These are phyloP conservation scores for Charaxes varanes DNA, from an alignment of 1,140 invertebrate genomes.

Conservation along the genomic window DNA sequence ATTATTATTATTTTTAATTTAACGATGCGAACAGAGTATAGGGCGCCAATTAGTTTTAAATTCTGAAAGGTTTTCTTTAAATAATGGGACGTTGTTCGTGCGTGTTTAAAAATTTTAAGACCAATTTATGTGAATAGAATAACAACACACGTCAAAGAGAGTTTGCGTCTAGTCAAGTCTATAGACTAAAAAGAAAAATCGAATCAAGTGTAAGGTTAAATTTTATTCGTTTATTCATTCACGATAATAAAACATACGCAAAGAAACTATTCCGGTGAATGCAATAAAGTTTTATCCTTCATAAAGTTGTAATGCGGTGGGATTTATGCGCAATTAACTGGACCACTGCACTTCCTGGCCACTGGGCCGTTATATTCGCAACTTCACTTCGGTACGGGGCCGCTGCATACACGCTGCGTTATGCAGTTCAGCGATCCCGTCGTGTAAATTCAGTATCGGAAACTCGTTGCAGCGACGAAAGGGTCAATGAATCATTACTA, in stretches of 20 bases:
- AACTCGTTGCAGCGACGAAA: slow-evolving; percentile 21
- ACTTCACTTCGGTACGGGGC: slow-evolving; percentile 5
- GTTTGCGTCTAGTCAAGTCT: too few species aligned
- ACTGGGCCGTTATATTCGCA: slow-evolving; percentile 18
- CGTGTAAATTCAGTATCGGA: slow-evolving; percentile 31
- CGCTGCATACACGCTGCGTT: slow-evolving; percentile 10
- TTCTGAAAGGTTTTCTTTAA: too few species aligned
- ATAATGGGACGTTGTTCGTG: too few species aligned
- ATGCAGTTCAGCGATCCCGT: slow-evolving; percentile 15
- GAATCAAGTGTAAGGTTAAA: not conserved
- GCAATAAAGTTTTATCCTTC: slow-evolving; percentile 13
- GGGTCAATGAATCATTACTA: slow-evolving; percentile 37
- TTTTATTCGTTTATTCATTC: not conserved
- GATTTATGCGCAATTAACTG: slow-evolving; percentile 18
- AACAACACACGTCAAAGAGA: too few species aligned
- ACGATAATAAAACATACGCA: slow-evolving; percentile 2
- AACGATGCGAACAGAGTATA: too few species aligned
- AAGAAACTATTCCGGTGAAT: slow-evolving; percentile 1
- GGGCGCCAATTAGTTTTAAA: too few species aligned
- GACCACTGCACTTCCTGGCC: slow-evolving; percentile 20
- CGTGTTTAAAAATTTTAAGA: too few species aligned
- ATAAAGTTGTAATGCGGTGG: slow-evolving; percentile 16
- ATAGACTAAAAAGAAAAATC: too few species aligned
- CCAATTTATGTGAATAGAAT: too few species aligned
- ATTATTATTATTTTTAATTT: too few species aligned